Evolutionary conservation across 64 coral and sea anemone genomes (phyloP), one percentile per base, ranked within the genome.

Genomic region (Dendronephthya gigantea): DNA sequence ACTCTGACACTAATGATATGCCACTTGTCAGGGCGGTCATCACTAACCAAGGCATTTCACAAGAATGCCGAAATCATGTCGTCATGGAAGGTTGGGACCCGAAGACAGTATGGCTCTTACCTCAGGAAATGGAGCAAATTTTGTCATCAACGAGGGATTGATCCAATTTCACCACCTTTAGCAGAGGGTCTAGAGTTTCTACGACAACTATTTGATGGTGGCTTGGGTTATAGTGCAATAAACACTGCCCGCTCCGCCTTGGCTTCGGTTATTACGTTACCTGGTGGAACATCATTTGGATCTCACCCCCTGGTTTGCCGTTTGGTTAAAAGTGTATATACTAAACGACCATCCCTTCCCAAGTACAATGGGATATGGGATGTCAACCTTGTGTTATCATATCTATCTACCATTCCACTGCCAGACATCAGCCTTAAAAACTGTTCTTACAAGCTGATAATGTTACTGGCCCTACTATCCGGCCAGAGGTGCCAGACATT

Each of bases 1-100:
- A 90, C 85, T 28, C 39, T 85, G 65, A 30, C 19, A 30, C 89
- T 90, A n/a, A 25, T 90, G 89, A 84, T 70, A 31, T 90, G 89
- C 40, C 38, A 86, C 28, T 85, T 86, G 28, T 90, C 89, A 39
- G 89, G 89, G 43, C 38, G 25, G 62, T 22, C 22, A 49, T 86
- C 38, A 19, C 48, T 45, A 41, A 4, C 49, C 82, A 50, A 83
- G 79, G 89, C 59, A 30, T 90, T 90, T 86, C 89, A 10, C 17
- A 8, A 50, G 17, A 17, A 10, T 50, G 17, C 48, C 48, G 17
- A 50, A 8, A 50, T 50, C 48, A 50, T 50, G 48, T 8, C 48
- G 17, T 50, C 48, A 8, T 50, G 48, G 48, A 8, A 16, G 17
- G 8, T 16, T 10, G 48, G 48, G 8, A 50, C 48, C 8, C 48